Evolutionary conservation across 2,888 invertebrate genomes (phyloP).

Genomic region (Eurois occulta): DNA sequence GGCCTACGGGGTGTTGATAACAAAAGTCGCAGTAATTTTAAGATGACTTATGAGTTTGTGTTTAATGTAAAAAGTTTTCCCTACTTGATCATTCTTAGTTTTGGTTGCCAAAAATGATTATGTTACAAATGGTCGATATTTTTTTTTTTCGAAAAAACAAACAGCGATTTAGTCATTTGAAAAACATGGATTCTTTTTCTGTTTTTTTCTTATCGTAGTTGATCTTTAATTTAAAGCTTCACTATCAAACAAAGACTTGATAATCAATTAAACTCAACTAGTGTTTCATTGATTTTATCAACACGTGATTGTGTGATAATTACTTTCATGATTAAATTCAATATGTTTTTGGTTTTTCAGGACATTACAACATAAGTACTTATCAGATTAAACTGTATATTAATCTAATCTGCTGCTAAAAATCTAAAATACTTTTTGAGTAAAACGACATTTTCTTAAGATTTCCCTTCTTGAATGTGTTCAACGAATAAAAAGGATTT

Average conservation of each 20-base stretch:
- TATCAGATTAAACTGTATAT: slow-evolving; percentile 11
- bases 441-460: background rate
- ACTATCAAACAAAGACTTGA: background rate
- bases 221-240: background rate
- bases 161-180: background rate
- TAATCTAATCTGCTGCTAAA: background rate
- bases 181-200: background rate
- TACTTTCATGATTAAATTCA: background rate
- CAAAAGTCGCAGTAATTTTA: background rate
- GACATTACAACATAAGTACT: background rate
- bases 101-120: background rate
- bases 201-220: background rate
- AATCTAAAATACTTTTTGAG: background rate
- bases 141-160: background rate
- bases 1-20: background rate
- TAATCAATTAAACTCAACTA: background rate
- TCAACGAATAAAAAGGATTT: background rate
- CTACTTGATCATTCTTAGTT: background rate
- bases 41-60: background rate
- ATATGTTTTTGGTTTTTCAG: background rate
- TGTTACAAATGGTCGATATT: background rate
- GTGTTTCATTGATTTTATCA: background rate
- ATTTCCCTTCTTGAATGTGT: background rate
- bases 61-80: background rate
- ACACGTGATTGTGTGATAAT: background rate